Conservation (phyloP, 2,888 invertebrate genomes). For the Bombylius discolor region DNA sequence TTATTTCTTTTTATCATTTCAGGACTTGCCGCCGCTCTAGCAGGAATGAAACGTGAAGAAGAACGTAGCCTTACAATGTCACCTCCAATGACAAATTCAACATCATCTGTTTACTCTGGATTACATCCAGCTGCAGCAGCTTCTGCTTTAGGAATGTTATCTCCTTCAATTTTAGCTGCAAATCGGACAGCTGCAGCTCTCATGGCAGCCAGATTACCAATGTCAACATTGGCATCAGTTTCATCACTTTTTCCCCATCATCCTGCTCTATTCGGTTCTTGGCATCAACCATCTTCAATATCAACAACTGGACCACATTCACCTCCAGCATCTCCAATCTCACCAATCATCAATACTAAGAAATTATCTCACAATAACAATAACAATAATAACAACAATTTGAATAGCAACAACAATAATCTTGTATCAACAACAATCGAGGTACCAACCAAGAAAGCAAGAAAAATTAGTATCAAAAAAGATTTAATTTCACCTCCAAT, state of each 20-base stretch:
- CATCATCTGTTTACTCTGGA: conserved; percentile 28
- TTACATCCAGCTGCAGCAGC: conserved; percentile 31
- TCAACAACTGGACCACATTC: conserved; percentile 27
- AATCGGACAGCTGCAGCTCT: conserved; percentile 35
- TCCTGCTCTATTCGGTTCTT: conserved; percentile 30
- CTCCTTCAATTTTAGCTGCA: conserved; percentile 31
- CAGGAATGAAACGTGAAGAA: conserved; percentile 34
- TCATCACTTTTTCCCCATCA: conserved; percentile 32
- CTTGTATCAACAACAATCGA: conserved; percentile 20
- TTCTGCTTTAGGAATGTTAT: conserved; percentile 34
- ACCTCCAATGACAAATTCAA: conserved; percentile 33
- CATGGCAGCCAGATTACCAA: conserved; percentile 33
- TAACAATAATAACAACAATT: conserved; percentile 8
- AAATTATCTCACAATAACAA: conserved; percentile 8
- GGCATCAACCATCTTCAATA: conserved; percentile 22
- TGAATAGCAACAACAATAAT: conserved; percentile 14
- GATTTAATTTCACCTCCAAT: conserved; percentile 27
- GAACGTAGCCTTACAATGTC: conserved; percentile 31
- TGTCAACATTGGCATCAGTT: conserved; percentile 29
- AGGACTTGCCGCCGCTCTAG: conserved; percentile 35
- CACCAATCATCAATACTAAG: conserved; percentile 19
- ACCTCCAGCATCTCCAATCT: conserved; percentile 32
- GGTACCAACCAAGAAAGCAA: conserved; percentile 26
- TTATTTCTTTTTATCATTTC: not conserved
- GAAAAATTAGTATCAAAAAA: conserved; percentile 31